Evolutionary conservation across 2,888 invertebrate genomes (phyloP).

Genomic region (Andrena hattorfiana): DNA sequence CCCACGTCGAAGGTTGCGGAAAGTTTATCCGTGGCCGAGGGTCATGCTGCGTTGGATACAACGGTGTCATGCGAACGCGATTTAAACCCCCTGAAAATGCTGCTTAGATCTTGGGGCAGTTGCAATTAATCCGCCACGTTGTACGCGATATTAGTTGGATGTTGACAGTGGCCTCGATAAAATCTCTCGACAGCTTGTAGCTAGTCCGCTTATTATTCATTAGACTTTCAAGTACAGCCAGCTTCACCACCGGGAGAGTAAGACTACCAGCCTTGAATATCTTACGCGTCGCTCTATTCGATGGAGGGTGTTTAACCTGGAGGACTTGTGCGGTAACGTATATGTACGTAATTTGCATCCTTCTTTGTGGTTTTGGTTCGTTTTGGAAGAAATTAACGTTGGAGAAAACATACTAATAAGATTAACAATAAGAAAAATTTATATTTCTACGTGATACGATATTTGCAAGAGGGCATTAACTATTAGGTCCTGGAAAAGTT

Average conservation of each 20-base stretch:
- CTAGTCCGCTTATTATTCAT: conserved; percentile 80
- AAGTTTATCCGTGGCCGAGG: conserved; percentile 28
- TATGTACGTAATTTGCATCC: conserved; percentile 27
- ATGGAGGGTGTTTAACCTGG: conserved; percentile 26
- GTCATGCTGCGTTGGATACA: conserved; percentile 31
- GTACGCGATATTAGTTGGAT: conserved; percentile 83
- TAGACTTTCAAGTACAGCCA: conserved; percentile 76
- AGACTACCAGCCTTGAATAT: conserved; percentile 63
- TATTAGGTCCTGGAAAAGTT: too few relatives aligned
- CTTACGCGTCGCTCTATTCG: conserved; percentile 48
- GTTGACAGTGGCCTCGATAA: conserved; percentile 83
- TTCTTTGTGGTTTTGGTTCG: neutral
- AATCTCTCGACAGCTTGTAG: conserved; percentile 78
- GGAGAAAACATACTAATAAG: neutral
- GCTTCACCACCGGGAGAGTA: conserved; percentile 34
- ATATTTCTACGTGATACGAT: neutral
- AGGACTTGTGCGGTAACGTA: neutral
- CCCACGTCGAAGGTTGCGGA: conserved; percentile 12
- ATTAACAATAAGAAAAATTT: neutral
- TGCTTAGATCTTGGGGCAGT: conserved; percentile 74
- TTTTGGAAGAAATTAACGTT: neutral
- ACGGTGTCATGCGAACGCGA: conserved; percentile 72
- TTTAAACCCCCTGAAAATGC: conserved; percentile 75
- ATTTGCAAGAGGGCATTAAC: too few relatives aligned
- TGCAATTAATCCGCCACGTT: conserved; percentile 82